Base-by-base conservation (phyloP, 2,888 invertebrate species). In the Monochamus alternatus region DNA sequence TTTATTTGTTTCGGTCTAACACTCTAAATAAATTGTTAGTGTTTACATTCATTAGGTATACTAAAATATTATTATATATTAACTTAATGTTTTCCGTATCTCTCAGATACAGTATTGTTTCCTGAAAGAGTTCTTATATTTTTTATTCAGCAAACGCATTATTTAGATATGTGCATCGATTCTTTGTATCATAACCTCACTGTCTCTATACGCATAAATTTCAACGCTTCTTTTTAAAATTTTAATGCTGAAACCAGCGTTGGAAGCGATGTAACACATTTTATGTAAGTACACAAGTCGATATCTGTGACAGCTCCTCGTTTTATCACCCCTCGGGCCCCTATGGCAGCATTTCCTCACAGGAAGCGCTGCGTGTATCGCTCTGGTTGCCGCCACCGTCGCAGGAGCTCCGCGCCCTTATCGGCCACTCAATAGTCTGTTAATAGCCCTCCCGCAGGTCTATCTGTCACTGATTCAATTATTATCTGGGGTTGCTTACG, bases 401-500 rank as follows among this genome's bases (percentile, higher is more conserved):
- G 38, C 12, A 43, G 60, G 60, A 63, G 76, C 74, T 67, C 76
- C 76, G 7, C 38, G 38, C 77, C 75, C 76, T 70, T 65, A 55
- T 55, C 55, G 55, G 55, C 62, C 55, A 74, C 76, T 84, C 81
- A 83, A 84, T 83, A 81, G 83, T 80, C 82, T 79, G 82, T 83
- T 84, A 85, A 85, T 83, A 83, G 82, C 80, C 69, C 78, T 75
- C 78, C 81, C 80, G 70, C 78, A 78, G 77, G 81, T 22, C 55
- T 80, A 83, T 83, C 82, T 82, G 79, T 73, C 77, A 74, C 78
- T 81, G 81, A 81, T 81, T 81, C 81, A 81, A 80, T 81, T 80
- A 80, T 73, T 72, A 75, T 77, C 77, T 71, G 76, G 63, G 68
- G 75, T 75, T 75, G 73, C 76, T 77, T 78, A 76, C 73, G 65